A percentile compares a stretch with the other conserved stretches of the same genome.
These are phyloP conservation scores for Acanthococcus lagerstroemiae DNA, from an alignment of 2,888 invertebrate genomes.

Conservation along the genomic window DNA sequence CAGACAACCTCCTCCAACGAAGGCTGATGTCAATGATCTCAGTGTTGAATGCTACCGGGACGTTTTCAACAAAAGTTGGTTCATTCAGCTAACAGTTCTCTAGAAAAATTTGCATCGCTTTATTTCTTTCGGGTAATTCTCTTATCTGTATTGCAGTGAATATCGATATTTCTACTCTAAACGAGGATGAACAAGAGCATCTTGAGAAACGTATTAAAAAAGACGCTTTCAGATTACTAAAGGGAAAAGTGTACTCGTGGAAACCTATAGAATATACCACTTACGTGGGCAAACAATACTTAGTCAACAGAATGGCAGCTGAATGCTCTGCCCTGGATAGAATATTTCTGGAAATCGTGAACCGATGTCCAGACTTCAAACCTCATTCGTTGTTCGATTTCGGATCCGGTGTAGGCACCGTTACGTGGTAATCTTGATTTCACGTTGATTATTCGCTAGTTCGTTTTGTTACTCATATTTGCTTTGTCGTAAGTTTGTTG, in stretches of 20 bases:
- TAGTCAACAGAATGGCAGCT: conserved; percentile 57
- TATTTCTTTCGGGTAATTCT: neutral
- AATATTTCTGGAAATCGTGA: conserved; percentile 63
- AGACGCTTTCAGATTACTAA: conserved; percentile 50
- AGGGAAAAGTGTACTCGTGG: conserved; percentile 60
- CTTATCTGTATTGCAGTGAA: conserved; percentile 40
- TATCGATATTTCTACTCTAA: neutral
- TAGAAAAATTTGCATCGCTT: neutral
- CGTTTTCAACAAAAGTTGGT: conserved; percentile 11
- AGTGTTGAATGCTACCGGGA: conserved; percentile 35
- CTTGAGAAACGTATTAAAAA: conserved; percentile 43
- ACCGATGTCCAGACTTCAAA: conserved; percentile 53
- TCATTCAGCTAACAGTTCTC: neutral
- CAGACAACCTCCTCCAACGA: conserved; percentile 57
- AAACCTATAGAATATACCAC: conserved; percentile 58
- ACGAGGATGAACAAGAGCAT: conserved; percentile 34
- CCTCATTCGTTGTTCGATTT: conserved; percentile 78
- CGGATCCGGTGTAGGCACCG: conserved; percentile 82
- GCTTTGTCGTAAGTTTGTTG: conserved; percentile 24
- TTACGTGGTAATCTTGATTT: conserved; percentile 61
- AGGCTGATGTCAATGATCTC: conserved; percentile 45
- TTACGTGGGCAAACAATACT: conserved; percentile 57
- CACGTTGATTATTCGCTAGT: conserved; percentile 8
- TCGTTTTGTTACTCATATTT: conserved; percentile 18
- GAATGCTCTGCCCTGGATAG: conserved; percentile 64